phyloP scores from a whole-genome alignment of 1,140 invertebrate genomes.

The Chironomus striatipennis region DNA sequence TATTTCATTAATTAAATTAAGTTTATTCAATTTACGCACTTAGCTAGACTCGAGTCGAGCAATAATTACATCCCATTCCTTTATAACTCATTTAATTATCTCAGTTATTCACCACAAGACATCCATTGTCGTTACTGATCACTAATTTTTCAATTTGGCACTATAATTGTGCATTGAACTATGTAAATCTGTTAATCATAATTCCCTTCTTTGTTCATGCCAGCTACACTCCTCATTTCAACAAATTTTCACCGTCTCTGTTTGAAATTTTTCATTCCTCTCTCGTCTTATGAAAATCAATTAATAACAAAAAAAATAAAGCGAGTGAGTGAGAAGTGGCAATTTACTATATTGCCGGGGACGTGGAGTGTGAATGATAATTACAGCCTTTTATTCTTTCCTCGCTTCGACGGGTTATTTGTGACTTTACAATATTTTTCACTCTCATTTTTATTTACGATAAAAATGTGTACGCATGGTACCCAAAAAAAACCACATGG shows the following conservation, averaged over 20 bases:
- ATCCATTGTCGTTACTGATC: no score
- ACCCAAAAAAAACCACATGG: no score
- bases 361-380: conserved; percentile 12
- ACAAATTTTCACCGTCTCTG: not conserved
- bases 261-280: not conserved
- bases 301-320: not conserved
- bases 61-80: no score
- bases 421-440: not conserved
- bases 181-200: not conserved
- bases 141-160: no score
- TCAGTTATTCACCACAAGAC: no score
- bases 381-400: conserved; percentile 8
- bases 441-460: no score
- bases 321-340: not conserved
- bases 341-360: not conserved
- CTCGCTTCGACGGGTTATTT: not conserved
- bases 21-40: no score
- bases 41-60: no score
- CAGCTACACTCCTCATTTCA: no score
- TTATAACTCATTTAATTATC: no score
- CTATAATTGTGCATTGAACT: not conserved
- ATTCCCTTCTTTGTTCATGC: not conserved
- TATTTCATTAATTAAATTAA: no score
- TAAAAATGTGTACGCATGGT: no score
- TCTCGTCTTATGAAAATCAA: not conserved